phyloP scores from a whole-genome alignment of 2,113 vertebrate genomes.

The Oryzias curvinotus region DNA sequence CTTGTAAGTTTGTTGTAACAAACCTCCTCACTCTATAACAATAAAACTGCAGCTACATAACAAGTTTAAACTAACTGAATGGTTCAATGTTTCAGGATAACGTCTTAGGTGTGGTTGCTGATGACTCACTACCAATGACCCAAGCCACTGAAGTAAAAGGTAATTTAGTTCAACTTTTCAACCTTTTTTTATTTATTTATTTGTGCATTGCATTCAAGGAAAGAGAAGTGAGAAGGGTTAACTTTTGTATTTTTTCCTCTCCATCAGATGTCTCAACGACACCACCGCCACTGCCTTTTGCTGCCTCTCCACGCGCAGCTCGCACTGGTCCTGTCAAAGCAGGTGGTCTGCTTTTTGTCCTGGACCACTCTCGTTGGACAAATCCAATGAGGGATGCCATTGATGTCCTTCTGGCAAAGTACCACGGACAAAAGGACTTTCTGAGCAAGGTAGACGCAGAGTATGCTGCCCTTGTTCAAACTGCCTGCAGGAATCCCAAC shows the following conservation, averaged over 20 bases:
- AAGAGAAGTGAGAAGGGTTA: background rate
- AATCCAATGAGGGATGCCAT: background rate
- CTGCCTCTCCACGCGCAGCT: background rate
- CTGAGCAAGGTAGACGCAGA: background rate
- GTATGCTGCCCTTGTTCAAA: background rate
- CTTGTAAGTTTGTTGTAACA: too few relatives aligned
- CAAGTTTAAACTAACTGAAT: too few relatives aligned
- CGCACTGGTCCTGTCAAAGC: too few relatives aligned
- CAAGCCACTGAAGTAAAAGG: too few relatives aligned
- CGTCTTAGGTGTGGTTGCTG: too few relatives aligned
- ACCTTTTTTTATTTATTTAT: background rate
- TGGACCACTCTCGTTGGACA: slow-evolving; percentile 1
- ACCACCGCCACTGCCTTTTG: background rate
- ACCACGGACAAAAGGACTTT: background rate
- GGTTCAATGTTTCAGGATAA: too few relatives aligned
- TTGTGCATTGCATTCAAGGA: background rate
- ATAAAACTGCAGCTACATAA: too few relatives aligned
- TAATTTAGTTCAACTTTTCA: background rate
- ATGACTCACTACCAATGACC: too few relatives aligned
- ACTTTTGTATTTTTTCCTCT: background rate
- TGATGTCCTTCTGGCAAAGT: background rate
- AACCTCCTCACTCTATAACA: too few relatives aligned
- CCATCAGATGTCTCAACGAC: background rate
- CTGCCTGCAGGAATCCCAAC: too few relatives aligned
- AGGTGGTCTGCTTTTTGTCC: background rate